Base-by-base conservation (phyloP, 2,113 vertebrate species). In the Azemiops feae region DNA sequence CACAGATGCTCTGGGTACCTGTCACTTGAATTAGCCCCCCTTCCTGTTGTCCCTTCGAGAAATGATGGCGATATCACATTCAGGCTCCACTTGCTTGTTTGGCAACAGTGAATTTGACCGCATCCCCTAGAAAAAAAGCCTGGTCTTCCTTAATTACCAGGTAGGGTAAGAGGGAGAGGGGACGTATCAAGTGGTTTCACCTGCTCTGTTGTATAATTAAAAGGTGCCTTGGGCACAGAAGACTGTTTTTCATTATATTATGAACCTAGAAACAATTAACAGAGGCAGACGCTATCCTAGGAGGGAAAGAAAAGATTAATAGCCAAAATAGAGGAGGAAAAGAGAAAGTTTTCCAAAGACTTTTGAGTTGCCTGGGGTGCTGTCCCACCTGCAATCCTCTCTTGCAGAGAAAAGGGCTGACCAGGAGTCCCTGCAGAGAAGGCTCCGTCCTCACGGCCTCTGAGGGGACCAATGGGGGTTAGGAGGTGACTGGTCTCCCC, bases 181-280 rank as follows among this genome's bases (percentile, higher is more conserved):
- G 34, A 0, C 27, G 2, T 58, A 86, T 60, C 86, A 94, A 96
- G 45, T 93, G 93, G 94, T 96, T 97, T 96, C 96, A 96, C 97
- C 97, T 97, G 93, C 50, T 96, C 92, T 43, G 94, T 90, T 90
- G 93, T 96, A 93, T 96, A 97, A 97, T 97, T 97, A 97, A 98
- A 97, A 97, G 92, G 96, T 93, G 96, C 97, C 97, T 93, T 45
- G 86, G 97, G 97, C 96, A 95, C 96, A 0, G 7, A 96, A 96
- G 96, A 92, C 96, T 96, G 95, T 97, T 97, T 95, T 96, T 96
- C 96, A 95, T 9, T 97, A 97, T 97, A 94, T 97, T 97, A 97
- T 96, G 96, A 96, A 98, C 94, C 96, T 97, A 97, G 97, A 94
- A 96, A 97, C 97, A 98, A 98, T 97, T 96, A 98, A 97, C 96